Evolutionary conservation across 2,113 vertebrate species (phyloP).

Genomic region (Melanocharis versteri): DNA sequence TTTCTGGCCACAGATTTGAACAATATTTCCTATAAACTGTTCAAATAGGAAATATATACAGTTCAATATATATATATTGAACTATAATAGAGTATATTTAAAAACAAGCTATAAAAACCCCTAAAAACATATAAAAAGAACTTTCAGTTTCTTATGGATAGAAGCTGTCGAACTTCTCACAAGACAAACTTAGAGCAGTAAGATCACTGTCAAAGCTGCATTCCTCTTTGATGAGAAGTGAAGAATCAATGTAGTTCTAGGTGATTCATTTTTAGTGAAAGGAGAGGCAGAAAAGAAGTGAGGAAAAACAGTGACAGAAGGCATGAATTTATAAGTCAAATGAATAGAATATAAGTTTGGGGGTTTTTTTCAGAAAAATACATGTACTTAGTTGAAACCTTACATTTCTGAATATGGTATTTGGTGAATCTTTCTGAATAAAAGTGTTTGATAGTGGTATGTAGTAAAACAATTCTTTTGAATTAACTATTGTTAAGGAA

Average conservation of each 20-base stretch:
- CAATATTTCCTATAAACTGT: background rate
- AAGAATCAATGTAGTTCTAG: background rate
- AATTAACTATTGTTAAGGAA: background rate
- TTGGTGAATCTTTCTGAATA: background rate
- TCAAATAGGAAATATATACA: background rate
- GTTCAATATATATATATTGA: background rate
- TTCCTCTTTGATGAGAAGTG: background rate
- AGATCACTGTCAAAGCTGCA: background rate
- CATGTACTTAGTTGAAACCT: background rate
- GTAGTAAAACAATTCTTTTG: background rate
- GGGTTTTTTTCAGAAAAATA: background rate
- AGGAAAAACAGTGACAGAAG: background rate
- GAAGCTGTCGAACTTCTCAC: background rate
- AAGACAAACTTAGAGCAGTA: background rate
- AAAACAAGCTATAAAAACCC: background rate
- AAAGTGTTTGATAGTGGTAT: background rate
- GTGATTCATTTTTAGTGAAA: background rate
- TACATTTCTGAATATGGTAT: background rate
- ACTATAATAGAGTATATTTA: background rate
- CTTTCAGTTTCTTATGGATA: background rate
- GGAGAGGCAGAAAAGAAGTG: background rate
- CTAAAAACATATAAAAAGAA: background rate
- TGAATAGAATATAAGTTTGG: background rate
- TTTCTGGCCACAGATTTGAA: background rate
- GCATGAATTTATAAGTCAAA: background rate